Evolutionary conservation across 2,113 vertebrate species (phyloP).

Genomic region (Dicaeum eximium): DNA sequence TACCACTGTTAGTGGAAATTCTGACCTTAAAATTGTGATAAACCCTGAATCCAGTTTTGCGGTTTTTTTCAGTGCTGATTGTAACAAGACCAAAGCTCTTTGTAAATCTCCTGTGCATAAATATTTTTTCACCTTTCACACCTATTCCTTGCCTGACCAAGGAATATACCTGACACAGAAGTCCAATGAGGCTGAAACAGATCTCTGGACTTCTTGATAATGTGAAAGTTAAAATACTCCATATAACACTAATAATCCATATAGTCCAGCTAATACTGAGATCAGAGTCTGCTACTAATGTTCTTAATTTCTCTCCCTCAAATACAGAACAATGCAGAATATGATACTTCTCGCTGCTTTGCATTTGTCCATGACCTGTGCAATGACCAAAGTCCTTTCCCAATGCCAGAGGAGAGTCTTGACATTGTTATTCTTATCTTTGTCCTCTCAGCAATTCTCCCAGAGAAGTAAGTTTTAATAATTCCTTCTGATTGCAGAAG

Average conservation of each 20-base stretch:
- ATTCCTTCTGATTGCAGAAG: not conserved
- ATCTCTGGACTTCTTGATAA: not conserved
- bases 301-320: not conserved
- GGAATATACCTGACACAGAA: not conserved
- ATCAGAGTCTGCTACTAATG: not conserved
- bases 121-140: not conserved
- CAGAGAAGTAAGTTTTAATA: constrained; percentile 82
- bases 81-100: not conserved
- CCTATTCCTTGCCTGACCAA: not conserved
- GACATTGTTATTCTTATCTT: constrained; percentile 93
- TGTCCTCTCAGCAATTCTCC: constrained; percentile 92
- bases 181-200: not conserved
- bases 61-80: not conserved
- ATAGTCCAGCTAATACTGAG: not conserved
- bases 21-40: not conserved
- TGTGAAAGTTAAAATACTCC: not conserved
- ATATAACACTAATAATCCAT: not conserved
- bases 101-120: not conserved
- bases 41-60: not conserved
- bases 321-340: constrained; percentile 82
- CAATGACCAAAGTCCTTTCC: constrained; percentile 77
- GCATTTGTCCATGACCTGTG: constrained; percentile 93
- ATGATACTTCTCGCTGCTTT: constrained; percentile 85
- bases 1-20: not conserved
- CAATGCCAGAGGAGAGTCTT: constrained; percentile 82